These are phyloP conservation scores for Peromyscus attwateri DNA, from an alignment of 2,797 vertebrate genomes.

Conservation along the genomic window DNA sequence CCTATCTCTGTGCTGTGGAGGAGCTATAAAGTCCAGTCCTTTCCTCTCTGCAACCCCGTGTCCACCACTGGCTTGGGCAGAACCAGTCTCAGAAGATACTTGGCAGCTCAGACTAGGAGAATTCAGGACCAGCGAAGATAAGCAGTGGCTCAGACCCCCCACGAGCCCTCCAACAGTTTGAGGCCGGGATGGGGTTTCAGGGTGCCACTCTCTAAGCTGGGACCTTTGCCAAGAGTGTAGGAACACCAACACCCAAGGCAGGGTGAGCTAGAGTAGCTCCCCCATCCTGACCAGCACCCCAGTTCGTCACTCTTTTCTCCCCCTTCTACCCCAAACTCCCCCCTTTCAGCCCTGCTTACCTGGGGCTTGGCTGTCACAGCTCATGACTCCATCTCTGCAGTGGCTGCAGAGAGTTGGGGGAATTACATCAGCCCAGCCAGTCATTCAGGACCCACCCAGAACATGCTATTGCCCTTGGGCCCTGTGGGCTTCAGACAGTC, in stretches of 20 bases:
- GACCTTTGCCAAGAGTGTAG: neutral
- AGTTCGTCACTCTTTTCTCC: neutral
- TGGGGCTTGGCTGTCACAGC: conserved; percentile 88
- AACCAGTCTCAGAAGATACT: neutral
- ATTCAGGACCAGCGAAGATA: neutral
- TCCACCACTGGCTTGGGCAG: neutral
- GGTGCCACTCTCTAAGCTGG: neutral
- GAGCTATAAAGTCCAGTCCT: neutral
- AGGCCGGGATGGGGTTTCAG: neutral
- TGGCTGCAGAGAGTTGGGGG: conserved; percentile 88
- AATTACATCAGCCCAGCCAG: fast-evolving
- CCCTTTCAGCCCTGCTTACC: conserved; percentile 51
- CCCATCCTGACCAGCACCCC: fast-evolving
- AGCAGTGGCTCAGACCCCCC: neutral
- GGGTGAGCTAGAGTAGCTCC: neutral
- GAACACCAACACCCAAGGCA: neutral
- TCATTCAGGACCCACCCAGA: neutral
- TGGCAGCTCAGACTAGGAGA: neutral
- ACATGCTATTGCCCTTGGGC: fast-evolving
- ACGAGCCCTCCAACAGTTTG: neutral
- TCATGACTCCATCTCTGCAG: conserved; percentile 94
- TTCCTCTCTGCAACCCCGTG: neutral
- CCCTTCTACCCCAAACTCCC: neutral
- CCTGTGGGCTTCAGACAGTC: neutral
- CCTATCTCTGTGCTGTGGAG: neutral